phyloP scores from a whole-genome alignment of 2,113 vertebrate species.

The Cottus gobio region DNA sequence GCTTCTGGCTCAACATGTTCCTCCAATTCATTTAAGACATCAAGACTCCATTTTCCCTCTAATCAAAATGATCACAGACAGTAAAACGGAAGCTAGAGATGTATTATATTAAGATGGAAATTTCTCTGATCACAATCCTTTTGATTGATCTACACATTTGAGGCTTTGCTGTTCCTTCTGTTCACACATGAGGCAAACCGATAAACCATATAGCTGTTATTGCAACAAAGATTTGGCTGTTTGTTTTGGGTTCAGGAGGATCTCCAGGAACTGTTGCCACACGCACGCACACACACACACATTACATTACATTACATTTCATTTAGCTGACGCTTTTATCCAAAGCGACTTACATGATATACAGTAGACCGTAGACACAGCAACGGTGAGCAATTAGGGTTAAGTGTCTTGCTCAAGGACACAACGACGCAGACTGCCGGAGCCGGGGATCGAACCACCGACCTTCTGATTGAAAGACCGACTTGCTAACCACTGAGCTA shows the following conservation, averaged over 20 bases:
- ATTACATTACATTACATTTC: too few relatives aligned
- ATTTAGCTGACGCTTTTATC: too few relatives aligned
- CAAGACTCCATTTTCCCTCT: not conserved
- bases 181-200: constrained; percentile 5
- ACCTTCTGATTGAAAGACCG: too few relatives aligned
- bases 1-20: not conserved
- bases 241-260: constrained; percentile 57
- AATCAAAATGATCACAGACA: constrained; percentile 2
- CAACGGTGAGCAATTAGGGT: too few relatives aligned
- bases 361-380: too few relatives aligned
- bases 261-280: constrained; percentile 64
- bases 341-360: too few relatives aligned
- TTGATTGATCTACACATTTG: constrained; percentile 6
- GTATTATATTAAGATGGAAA: not conserved
- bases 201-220: constrained; percentile 42
- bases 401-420: too few relatives aligned
- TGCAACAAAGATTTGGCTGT: constrained; percentile 49
- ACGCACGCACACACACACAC: constrained; percentile 20
- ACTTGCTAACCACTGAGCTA: too few relatives aligned
- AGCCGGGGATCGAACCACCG: too few relatives aligned
- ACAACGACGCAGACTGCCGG: too few relatives aligned
- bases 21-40: constrained; percentile 13
- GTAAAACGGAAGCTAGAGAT: not conserved
- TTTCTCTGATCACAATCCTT: not conserved
- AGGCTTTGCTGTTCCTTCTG: constrained; percentile 1